These are phyloP conservation scores for Lasioglossum calceatum DNA, from an alignment of 2,888 invertebrate genomes.

Conservation along the genomic window DNA sequence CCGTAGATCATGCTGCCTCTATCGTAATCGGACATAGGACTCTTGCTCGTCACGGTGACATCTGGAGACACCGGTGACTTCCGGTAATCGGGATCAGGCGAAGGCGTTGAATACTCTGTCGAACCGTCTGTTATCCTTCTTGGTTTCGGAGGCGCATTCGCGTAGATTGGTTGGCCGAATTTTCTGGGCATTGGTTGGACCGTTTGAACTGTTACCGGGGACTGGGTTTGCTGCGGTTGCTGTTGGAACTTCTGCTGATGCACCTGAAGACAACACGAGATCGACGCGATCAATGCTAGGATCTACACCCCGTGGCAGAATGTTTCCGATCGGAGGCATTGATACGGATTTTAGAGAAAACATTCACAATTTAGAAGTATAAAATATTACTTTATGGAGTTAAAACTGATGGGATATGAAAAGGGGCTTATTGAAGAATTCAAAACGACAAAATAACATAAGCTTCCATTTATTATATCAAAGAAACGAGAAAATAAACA, in stretches of 20 bases:
- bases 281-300: no score
- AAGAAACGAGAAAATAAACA: no score
- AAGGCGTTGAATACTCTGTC: constrained; percentile 88
- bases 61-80: constrained; percentile 77
- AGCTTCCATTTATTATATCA: no score
- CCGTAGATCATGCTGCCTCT: constrained; percentile 77
- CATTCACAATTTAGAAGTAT: no score
- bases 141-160: constrained; percentile 96
- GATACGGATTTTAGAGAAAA: no score
- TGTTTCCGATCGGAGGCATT: no score
- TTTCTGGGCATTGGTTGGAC: constrained; percentile 82
- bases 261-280: constrained; percentile 4
- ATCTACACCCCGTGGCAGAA: no score
- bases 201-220: constrained; percentile 73
- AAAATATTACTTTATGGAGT: no score
- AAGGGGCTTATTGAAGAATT: no score
- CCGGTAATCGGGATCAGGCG: constrained; percentile 82
- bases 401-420: no score
- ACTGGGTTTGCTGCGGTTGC: constrained; percentile 53
- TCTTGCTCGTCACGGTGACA: constrained; percentile 74
- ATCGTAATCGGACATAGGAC: constrained; percentile 77
- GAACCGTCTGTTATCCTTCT: constrained; percentile 91
- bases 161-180: constrained; percentile 91
- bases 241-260: constrained; percentile 59
- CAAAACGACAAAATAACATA: no score